Base-by-base conservation (phyloP, 1,140 invertebrate genomes). In the Pseudoatta argentina region DNA sequence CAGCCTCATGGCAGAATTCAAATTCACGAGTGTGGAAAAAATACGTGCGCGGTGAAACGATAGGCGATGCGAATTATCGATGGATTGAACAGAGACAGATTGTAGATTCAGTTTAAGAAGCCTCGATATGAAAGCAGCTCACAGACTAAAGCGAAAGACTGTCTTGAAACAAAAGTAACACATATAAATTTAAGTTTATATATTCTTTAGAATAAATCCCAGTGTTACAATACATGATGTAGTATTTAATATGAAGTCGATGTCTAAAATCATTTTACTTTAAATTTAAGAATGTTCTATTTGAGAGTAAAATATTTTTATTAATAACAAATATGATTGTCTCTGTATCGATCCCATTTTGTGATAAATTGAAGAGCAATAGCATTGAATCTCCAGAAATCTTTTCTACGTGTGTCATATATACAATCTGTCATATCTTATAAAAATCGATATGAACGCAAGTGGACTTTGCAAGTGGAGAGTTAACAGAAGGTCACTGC, bases 31-130 rank as follows among this genome's bases (percentile, higher is more conserved):
- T 75, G 59, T 61, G 39, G 39, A 73, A 30, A 30, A 82, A 55
- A 10, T 2, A 8, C 24, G 55, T 53, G n/a, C 18, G 16, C 24
- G 51, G 53, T 39, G 44, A 72, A 61, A 44, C 69, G 69, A 75
- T 61, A 75, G 73, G 61, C 39, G 27, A 57, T 7, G 14, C n/a
- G n/a, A 83, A 1, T 63, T 83, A 82, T 73, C 18, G 39, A 34
- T 14, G 39, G 14, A 34, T 21, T 16, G 53, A 27, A 21, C 16
- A 12, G 53, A 12, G 24, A 21, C 3, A 61, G 44, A 55, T 8
- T 83, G 7, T 27, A 71, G 48, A 82, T 72, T 73, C 14, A 18
- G 21, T 39, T 71, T 57, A 44, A 8, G 7, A n/a, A 39, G 39
- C 30, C 7, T 66, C 34, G 18, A 39, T 21, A 0, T 27, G 27